Evolutionary conservation across 1,140 invertebrate species (phyloP).

Genomic region (Araneus ventricosus): DNA sequence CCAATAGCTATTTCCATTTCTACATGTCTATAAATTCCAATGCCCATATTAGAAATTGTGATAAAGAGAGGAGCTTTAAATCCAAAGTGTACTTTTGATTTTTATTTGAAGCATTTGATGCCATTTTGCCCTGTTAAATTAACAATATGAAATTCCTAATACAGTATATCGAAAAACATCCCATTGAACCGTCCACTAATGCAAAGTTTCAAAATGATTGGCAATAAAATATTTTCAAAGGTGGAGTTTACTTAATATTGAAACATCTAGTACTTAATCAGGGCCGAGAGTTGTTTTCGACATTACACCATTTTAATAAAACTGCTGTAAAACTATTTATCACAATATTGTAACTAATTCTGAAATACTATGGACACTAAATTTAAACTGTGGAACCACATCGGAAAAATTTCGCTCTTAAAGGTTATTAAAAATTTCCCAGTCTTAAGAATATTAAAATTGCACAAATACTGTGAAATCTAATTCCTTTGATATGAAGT

Average conservation of each 20-base stretch:
- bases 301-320: too few species aligned
- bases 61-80: constrained; percentile 54
- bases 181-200: constrained; percentile 43
- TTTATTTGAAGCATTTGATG: constrained; percentile 14
- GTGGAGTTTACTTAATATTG: background rate
- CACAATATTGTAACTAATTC: background rate
- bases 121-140: constrained; percentile 22
- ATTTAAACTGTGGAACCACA: background rate
- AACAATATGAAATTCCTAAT: background rate
- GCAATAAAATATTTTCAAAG: constrained; percentile 19
- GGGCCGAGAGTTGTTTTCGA: too few species aligned
- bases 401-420: too few species aligned
- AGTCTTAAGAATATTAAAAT: too few species aligned
- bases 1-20: background rate
- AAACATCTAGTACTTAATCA: background rate
- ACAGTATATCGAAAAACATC: background rate
- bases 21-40: background rate
- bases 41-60: constrained; percentile 27
- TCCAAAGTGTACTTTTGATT: constrained; percentile 60
- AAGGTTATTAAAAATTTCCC: background rate
- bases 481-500: background rate
- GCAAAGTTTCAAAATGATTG: background rate
- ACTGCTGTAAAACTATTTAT: background rate
- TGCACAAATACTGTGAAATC: background rate
- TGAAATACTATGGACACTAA: background rate